phyloP scores from a whole-genome alignment of 2,797 vertebrate species.

The Cephalopachus bancanus region DNA sequence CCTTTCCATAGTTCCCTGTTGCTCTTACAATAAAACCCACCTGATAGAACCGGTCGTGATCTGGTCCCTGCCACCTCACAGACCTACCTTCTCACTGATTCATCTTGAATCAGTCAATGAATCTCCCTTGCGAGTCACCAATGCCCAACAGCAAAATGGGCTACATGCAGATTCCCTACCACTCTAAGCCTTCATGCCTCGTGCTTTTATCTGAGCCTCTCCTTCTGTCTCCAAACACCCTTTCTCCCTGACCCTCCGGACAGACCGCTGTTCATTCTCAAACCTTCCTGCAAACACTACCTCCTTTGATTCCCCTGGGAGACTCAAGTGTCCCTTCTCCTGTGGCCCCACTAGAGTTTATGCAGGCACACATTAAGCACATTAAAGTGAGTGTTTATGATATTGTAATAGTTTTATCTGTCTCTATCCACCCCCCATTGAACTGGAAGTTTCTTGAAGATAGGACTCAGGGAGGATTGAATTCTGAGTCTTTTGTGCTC shows the following conservation, averaged over 20 bases:
- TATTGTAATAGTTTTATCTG: neutral
- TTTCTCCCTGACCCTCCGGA: neutral
- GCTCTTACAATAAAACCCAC: neutral
- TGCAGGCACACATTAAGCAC: fast-evolving
- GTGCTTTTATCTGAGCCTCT: fast-evolving
- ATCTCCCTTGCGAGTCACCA: neutral
- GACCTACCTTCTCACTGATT: fast-evolving
- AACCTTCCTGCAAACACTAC: neutral
- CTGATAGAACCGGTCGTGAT: fast-evolving
- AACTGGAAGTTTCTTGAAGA: neutral
- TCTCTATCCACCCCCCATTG: neutral
- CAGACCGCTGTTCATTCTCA: neutral
- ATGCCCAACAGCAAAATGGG: fast-evolving
- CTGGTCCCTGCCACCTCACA: neutral
- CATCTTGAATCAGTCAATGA: neutral
- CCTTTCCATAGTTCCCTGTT: neutral
- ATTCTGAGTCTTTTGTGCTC: neutral
- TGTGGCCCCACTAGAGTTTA: fast-evolving
- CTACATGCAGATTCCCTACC: fast-evolving
- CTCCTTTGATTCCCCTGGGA: neutral
- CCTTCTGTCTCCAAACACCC: neutral
- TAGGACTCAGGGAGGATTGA: neutral
- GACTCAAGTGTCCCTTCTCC: neutral
- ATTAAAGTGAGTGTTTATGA: neutral
- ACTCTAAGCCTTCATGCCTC: neutral